A percentile compares a stretch with the other conserved stretches of the same genome.
phyloP scores from a whole-genome alignment of 1,140 invertebrate species.

The Penaeus japonicus region DNA sequence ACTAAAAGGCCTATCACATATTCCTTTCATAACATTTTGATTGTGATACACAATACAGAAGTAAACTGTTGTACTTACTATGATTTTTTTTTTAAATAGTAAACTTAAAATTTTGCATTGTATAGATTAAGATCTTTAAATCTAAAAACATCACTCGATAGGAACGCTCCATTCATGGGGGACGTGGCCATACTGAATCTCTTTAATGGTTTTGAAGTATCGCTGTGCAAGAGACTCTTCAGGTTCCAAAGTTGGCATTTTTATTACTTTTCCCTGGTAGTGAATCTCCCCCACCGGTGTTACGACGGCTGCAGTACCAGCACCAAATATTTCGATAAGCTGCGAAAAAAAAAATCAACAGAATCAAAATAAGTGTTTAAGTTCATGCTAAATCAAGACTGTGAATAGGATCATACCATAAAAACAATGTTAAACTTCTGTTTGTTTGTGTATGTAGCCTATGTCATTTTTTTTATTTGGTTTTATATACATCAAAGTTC shows the following conservation, averaged over 20 bases:
- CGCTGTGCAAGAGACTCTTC: constrained; percentile 64
- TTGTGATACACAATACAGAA: too few species aligned
- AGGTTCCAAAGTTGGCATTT: constrained; percentile 80
- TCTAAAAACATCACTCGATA: constrained; percentile 61
- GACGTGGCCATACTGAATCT: constrained; percentile 87
- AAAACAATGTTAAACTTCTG: too few species aligned
- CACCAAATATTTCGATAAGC: constrained; percentile 93
- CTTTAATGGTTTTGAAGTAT: constrained; percentile 76
- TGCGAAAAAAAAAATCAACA: constrained; percentile 64
- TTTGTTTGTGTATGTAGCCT: too few species aligned
- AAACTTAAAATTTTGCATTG: background rate
- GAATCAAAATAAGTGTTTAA: background rate
- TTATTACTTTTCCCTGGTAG: constrained; percentile 73
- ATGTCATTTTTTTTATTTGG: too few species aligned
- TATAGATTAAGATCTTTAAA: background rate
- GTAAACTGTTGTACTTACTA: background rate
- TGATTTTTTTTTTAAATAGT: too few species aligned
- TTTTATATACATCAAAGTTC: too few species aligned
- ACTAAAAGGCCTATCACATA: too few species aligned
- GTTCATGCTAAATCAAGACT: background rate
- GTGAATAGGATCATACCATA: background rate
- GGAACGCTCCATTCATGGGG: constrained; percentile 75
- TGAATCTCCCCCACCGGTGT: constrained; percentile 86
- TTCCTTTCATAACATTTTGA: too few species aligned
- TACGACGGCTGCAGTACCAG: constrained; percentile 92